Base-by-base conservation (phyloP, 2,797 vertebrate genomes). In the Cyprinella venusta region DNA sequence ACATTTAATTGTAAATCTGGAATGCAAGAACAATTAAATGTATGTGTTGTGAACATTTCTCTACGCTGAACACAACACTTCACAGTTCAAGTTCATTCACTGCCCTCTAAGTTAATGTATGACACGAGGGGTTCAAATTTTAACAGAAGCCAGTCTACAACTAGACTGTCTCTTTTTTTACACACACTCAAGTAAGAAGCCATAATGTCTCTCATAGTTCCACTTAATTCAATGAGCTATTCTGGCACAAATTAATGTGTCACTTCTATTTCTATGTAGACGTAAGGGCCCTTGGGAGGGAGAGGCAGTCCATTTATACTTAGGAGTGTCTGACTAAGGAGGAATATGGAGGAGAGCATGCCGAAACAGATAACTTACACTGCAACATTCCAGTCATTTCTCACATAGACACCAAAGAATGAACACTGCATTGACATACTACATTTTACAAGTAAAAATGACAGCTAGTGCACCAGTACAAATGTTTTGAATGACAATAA, bases 341-440 rank as follows among this genome's bases (percentile, higher is more conserved):
- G 72, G 67, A 86, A 85, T 45, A 82, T 65, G 70, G 45, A 59
- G 24, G 79, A 80, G 82, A 91, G 89, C 93, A 86, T 92, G 92
- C 93, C 88, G 68, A 84, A 89, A 93, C 93, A 91, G 72, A 91
- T 86, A 89, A 86, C 86, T 59, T 83, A 92, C 89, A 79, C 85
- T 70, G 76, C 89, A 86, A 87, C 93, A 95, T 95, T 95, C 94
- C 92, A 89, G 77, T 89, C 92, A 92, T 93, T 93, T 89, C 88
- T 90, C 69, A 86, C 89, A 89, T 87, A 78, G 36, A 92, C 85
- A 88, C 65, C 48, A 74, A 50, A 87, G 83, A 83, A 82, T 74
- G 21, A 40, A 90, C 87, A 79, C 86, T 86, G 89, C 86, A 70
- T 69, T 71, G 48, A 63, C 36, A 64, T 67, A 56, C 36, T 69